Percentiles rank a stretch among this genome's conserved stretches.
Evolutionary conservation across 2,113 vertebrate species (phyloP).

Genomic region (Dipodomys merriami): DNA sequence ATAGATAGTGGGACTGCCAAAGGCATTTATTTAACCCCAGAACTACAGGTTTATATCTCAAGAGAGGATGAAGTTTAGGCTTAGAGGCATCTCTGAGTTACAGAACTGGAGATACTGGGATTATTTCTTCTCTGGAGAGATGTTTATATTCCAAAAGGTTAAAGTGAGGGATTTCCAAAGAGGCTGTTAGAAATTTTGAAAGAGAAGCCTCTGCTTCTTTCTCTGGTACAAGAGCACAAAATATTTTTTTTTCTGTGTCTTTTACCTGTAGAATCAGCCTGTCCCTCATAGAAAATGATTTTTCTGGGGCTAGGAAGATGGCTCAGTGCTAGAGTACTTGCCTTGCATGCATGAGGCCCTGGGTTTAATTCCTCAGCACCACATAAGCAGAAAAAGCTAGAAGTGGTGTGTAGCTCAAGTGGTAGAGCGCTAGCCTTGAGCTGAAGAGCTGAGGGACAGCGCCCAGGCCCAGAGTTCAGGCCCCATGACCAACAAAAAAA

Average conservation of each 20-base stretch:
- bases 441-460: too few species aligned
- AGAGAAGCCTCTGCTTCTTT: slow-evolving; percentile 10
- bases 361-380: too few species aligned
- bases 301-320: not conserved
- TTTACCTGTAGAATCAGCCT: not conserved
- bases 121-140: slow-evolving; percentile 59
- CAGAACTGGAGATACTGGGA: slow-evolving; percentile 61
- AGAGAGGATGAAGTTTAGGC: slow-evolving; percentile 39
- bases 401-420: too few species aligned
- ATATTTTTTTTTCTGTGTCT: not conserved
- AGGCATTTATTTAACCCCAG: slow-evolving; percentile 52
- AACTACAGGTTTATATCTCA: slow-evolving; percentile 48
- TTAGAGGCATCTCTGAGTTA: slow-evolving; percentile 54
- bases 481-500: too few species aligned
- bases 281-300: not conserved
- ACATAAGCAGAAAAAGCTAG: too few species aligned
- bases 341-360: too few species aligned
- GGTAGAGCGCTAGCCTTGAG: too few species aligned
- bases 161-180: slow-evolving; percentile 47
- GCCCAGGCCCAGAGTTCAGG: too few species aligned
- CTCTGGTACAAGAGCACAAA: not conserved
- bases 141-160: slow-evolving; percentile 70
- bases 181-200: slow-evolving; percentile 9
- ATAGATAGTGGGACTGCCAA: slow-evolving; percentile 23
- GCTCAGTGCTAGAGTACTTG: too few species aligned